Percentiles rank a stretch among this genome's conserved stretches.
Evolutionary conservation across 2,113 vertebrate species (phyloP).

Genomic region (Lepisosteus oculatus): DNA sequence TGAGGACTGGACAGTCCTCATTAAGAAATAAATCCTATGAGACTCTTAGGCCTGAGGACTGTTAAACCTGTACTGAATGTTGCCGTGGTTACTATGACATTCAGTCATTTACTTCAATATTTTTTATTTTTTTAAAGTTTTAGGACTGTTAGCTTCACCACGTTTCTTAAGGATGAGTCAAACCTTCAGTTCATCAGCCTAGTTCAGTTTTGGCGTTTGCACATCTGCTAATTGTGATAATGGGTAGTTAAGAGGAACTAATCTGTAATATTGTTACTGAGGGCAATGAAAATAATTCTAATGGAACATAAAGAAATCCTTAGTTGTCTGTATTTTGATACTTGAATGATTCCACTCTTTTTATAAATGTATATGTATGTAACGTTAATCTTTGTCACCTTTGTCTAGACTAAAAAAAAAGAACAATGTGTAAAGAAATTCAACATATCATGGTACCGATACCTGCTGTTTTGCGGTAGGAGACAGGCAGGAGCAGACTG

Average conservation of each 20-base stretch:
- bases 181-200: slow-evolving; percentile 42
- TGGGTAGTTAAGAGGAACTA: slow-evolving; percentile 68
- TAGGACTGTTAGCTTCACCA: slow-evolving; percentile 15
- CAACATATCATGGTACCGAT: slow-evolving; percentile 84
- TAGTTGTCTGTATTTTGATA: slow-evolving; percentile 94
- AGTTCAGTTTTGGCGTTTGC: slow-evolving; percentile 67
- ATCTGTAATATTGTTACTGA: slow-evolving; percentile 68
- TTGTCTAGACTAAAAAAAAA: slow-evolving; percentile 57
- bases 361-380: slow-evolving; percentile 81
- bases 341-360: slow-evolving; percentile 92
- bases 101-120: background rate
- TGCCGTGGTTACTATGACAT: too few species aligned
- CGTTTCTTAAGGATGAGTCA: slow-evolving; percentile 33
- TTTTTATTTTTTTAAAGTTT: background rate
- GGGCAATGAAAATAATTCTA: slow-evolving; percentile 47
- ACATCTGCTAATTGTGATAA: slow-evolving; percentile 66
- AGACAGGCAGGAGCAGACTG: slow-evolving; percentile 50
- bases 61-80: too few species aligned
- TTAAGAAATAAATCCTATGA: too few species aligned
- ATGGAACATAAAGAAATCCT: slow-evolving; percentile 80
- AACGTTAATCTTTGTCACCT: slow-evolving; percentile 55
- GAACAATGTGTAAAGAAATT: slow-evolving; percentile 63
- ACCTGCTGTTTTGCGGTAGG: slow-evolving; percentile 53
- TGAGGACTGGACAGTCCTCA: too few species aligned
- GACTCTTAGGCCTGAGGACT: too few species aligned